phyloP scores from a whole-genome alignment of 2,113 vertebrate genomes.

The Tachuris rubrigastra region DNA sequence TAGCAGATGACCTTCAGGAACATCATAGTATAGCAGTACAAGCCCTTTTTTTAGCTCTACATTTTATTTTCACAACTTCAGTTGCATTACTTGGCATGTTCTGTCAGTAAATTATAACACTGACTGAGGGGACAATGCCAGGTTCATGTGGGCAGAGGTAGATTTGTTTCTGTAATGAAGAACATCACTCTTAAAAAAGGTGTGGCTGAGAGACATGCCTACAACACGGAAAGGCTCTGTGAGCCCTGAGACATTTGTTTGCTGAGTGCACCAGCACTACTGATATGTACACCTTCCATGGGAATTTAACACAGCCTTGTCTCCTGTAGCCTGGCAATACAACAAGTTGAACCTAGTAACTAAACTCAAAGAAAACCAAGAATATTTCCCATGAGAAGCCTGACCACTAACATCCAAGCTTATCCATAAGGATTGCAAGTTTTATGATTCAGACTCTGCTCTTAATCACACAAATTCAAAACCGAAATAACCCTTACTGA shows the following conservation, averaged over 20 bases:
- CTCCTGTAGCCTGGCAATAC: background rate
- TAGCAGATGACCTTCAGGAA: background rate
- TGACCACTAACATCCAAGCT: background rate
- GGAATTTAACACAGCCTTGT: background rate
- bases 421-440: background rate
- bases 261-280: background rate
- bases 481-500: background rate
- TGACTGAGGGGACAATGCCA: background rate
- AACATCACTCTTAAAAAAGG: background rate
- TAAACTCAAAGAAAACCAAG: background rate
- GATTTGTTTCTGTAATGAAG: background rate
- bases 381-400: background rate
- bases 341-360: background rate
- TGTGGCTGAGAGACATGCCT: background rate
- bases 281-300: background rate
- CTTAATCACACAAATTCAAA: background rate
- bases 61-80: background rate
- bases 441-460: background rate
- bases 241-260: background rate
- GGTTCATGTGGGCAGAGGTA: background rate
- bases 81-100: background rate
- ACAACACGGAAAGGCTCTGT: background rate
- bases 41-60: background rate
- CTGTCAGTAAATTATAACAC: background rate
- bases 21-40: background rate